Evolutionary conservation across 2,113 vertebrate genomes (phyloP).

Genomic region (Carlito syrichta): DNA sequence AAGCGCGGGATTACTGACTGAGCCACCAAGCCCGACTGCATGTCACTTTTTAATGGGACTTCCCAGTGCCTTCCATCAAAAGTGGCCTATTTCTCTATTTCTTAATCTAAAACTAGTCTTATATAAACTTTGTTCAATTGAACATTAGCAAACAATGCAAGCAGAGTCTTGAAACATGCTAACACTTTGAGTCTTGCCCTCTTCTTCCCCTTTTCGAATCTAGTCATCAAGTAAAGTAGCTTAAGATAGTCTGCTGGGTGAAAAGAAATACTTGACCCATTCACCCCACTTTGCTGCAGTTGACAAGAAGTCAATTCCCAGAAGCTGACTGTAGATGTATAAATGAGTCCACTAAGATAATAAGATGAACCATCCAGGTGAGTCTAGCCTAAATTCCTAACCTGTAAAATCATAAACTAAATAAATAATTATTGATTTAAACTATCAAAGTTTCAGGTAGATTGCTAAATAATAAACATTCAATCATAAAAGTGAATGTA

Average conservation of each 20-base stretch:
- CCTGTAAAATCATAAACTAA: not conserved
- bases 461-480: not conserved
- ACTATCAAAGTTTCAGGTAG: not conserved
- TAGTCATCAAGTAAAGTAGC: not conserved
- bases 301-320: not conserved
- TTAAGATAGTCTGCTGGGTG: not conserved
- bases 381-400: not conserved
- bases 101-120: not conserved
- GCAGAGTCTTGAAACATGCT: not conserved
- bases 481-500: not conserved
- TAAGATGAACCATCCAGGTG: not conserved
- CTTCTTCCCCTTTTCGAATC: not conserved
- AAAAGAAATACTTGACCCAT: not conserved
- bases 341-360: not conserved
- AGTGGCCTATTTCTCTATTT: not conserved
- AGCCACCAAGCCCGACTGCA: too few species aligned
- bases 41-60: not conserved
- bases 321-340: not conserved
- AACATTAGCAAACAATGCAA: slow-evolving; percentile 9
- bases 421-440: not conserved
- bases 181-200: not conserved
- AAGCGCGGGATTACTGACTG: too few species aligned
- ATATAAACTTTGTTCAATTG: not conserved
- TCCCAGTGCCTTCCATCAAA: not conserved
- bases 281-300: not conserved